Evolutionary conservation across 1,140 invertebrate species (phyloP).

Genomic region (Alviniconcha marisindica): DNA sequence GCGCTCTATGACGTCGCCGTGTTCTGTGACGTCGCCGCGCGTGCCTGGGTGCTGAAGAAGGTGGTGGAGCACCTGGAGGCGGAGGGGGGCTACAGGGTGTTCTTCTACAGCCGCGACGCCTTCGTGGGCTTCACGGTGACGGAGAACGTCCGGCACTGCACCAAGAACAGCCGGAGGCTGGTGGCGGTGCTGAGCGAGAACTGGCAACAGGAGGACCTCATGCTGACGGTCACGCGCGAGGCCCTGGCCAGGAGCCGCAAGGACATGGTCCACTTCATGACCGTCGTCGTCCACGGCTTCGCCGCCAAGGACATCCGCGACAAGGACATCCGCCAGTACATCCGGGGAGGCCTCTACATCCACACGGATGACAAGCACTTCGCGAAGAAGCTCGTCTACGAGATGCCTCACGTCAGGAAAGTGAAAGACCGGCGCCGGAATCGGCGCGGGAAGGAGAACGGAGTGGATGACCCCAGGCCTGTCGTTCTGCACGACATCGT

Average conservation of each 20-base stretch:
- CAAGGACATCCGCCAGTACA: slow-evolving; percentile 30
- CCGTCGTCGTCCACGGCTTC: slow-evolving; percentile 15
- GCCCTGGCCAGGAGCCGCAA: slow-evolving; percentile 58
- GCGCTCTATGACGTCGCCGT: slow-evolving; percentile 56
- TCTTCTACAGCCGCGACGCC: slow-evolving; percentile 59
- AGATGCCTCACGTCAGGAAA: slow-evolving; percentile 27
- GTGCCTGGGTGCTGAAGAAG: slow-evolving; percentile 57
- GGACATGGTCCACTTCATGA: slow-evolving; percentile 53
- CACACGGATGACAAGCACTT: slow-evolving; percentile 30
- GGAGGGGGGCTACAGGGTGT: slow-evolving; percentile 49
- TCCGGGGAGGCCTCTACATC: slow-evolving; percentile 11
- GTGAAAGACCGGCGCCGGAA: not conserved
- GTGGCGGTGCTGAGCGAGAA: slow-evolving; percentile 54
- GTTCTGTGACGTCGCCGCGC: slow-evolving; percentile 45
- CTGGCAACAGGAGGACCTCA: slow-evolving; percentile 41
- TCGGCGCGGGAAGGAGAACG: not conserved
- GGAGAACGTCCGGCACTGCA: slow-evolving; percentile 58
- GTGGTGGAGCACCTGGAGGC: slow-evolving; percentile 52
- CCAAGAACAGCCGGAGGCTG: slow-evolving; percentile 56
- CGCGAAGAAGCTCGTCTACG: slow-evolving; percentile 31
- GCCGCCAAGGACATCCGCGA: not conserved
- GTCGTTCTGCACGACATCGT: not conserved
- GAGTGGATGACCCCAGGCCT: not conserved
- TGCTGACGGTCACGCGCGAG: slow-evolving; percentile 54
- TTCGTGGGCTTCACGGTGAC: slow-evolving; percentile 54